phyloP scores from a whole-genome alignment of 2,113 vertebrate species.

The Marmota flaviventris region DNA sequence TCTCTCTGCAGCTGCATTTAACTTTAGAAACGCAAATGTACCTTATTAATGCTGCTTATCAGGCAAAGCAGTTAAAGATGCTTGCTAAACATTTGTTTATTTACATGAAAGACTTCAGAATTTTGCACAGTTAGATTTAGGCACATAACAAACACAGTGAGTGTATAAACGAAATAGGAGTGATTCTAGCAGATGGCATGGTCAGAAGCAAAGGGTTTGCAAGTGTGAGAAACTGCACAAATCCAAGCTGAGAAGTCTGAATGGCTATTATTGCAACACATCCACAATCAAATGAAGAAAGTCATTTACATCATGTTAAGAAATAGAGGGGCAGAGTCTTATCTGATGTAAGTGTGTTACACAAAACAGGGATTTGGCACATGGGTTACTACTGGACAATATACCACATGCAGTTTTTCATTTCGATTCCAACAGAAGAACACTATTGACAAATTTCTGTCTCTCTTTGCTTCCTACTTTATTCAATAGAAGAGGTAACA shows the following conservation, averaged over 20 bases:
- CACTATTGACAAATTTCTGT: constrained; percentile 63
- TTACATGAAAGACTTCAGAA: constrained; percentile 59
- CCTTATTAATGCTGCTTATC: constrained; percentile 67
- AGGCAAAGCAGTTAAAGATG: constrained; percentile 66
- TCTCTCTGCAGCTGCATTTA: constrained; percentile 53
- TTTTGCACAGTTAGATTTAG: constrained; percentile 45
- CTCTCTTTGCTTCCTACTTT: constrained; percentile 63
- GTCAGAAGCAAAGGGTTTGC: constrained; percentile 62
- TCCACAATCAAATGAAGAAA: constrained; percentile 48
- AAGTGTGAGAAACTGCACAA: constrained; percentile 30
- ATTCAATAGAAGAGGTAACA: constrained; percentile 67
- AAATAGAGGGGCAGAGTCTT: constrained; percentile 60
- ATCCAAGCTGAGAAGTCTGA: neutral
- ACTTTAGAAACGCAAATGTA: constrained; percentile 54
- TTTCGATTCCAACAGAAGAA: constrained; percentile 68
- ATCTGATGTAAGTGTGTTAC: neutral
- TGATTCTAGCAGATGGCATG: constrained; percentile 45
- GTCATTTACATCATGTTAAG: constrained; percentile 62
- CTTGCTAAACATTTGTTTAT: constrained; percentile 72
- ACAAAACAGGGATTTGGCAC: constrained; percentile 51
- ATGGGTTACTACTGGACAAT: constrained; percentile 27
- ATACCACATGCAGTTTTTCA: constrained; percentile 52
- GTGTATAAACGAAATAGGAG: constrained; percentile 37
- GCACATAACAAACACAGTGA: constrained; percentile 30
- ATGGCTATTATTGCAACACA: constrained; percentile 21